A percentile compares a stretch with the other conserved stretches of the same genome.
These are phyloP conservation scores for Penaeus japonicus DNA, from an alignment of 1,140 invertebrate species.

Conservation along the genomic window DNA sequence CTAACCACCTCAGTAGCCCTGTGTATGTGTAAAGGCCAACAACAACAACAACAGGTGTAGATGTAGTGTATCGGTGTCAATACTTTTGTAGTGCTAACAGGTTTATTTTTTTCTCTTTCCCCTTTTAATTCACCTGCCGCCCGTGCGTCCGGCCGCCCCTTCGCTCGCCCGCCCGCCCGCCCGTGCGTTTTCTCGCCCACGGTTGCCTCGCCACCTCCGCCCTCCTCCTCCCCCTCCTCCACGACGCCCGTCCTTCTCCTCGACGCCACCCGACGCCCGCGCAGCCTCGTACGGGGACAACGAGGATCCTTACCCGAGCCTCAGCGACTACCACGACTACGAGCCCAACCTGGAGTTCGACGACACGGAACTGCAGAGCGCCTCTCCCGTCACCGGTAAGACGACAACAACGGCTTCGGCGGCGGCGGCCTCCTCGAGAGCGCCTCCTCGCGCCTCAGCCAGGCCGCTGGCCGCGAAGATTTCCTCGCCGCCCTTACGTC, in stretches of 20 bases:
- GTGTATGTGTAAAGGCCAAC: too few species aligned
- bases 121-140: not conserved
- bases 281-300: conserved; percentile 64
- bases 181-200: not conserved
- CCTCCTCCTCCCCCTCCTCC: not conserved
- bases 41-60: too few species aligned
- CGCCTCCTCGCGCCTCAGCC: too few species aligned
- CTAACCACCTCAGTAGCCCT: too few species aligned
- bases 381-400: conserved; percentile 54
- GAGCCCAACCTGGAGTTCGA: conserved; percentile 96
- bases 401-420: not conserved
- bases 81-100: not conserved
- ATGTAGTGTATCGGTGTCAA: too few species aligned
- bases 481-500: too few species aligned
- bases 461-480: too few species aligned
- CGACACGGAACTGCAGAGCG: conserved; percentile 79
- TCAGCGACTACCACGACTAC: conserved; percentile 91
- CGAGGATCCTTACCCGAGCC: conserved; percentile 86
- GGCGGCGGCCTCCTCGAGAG: too few species aligned
- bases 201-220: not conserved
- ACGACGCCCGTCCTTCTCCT: not conserved
- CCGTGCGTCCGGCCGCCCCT: not conserved
- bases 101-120: not conserved
- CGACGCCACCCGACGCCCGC: not conserved
- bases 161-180: not conserved